These are phyloP conservation scores for Aldabrachelys gigantea DNA, from an alignment of 2,113 vertebrate genomes.

Conservation along the genomic window DNA sequence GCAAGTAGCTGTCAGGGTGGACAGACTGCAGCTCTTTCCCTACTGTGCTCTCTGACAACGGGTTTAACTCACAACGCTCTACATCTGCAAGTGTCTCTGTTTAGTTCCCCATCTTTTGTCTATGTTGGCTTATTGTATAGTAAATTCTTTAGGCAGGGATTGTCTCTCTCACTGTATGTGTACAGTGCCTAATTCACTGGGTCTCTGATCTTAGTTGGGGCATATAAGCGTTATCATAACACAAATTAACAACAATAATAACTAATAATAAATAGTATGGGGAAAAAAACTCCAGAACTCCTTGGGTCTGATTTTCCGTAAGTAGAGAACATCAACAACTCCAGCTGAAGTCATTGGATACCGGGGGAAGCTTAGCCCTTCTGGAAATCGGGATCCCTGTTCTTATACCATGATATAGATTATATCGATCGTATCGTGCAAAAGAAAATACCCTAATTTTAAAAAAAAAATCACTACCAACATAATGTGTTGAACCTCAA, in stretches of 20 bases:
- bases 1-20: too few species aligned
- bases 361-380: background rate
- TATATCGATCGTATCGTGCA: background rate
- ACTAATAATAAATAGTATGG: background rate
- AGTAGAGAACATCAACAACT: background rate
- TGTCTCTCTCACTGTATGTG: background rate
- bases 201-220: background rate
- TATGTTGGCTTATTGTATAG: background rate
- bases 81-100: background rate
- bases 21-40: too few species aligned
- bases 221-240: background rate
- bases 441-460: background rate
- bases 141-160: background rate
- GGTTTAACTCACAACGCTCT: too few species aligned
- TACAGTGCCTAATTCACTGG: background rate
- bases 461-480: background rate
- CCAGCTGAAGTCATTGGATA: background rate
- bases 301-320: background rate
- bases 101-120: background rate
- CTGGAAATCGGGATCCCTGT: background rate
- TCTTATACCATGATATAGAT: background rate
- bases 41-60: too few species aligned
- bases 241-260: background rate
- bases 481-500: background rate
- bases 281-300: background rate